phyloP scores from a whole-genome alignment of 2,888 invertebrate genomes.

The Ceriagrion tenellum region DNA sequence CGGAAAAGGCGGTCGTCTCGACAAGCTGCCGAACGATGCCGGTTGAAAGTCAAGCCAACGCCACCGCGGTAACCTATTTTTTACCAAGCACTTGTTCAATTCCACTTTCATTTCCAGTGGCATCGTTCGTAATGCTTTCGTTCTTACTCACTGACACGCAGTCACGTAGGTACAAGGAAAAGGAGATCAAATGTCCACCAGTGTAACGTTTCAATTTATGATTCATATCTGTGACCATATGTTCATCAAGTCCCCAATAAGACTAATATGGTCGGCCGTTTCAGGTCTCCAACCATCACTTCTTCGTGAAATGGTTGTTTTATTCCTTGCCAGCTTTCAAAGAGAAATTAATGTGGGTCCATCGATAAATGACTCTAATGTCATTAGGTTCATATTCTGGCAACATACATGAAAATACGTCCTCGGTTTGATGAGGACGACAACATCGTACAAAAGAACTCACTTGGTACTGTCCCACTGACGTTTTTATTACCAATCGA shows the following conservation, averaged over 20 bases:
- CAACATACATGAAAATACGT: no score
- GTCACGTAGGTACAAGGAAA: not conserved
- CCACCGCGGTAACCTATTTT: constrained; percentile 17
- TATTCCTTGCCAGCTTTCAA: not conserved
- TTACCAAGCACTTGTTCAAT: not conserved
- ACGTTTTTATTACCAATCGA: no score
- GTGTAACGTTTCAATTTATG: not conserved
- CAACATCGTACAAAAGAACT: no score
- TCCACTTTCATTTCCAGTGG: constrained; percentile 26
- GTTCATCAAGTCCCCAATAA: not conserved
- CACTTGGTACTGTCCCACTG: no score
- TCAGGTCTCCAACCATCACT: not conserved
- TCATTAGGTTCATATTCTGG: no score
- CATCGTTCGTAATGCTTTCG: not conserved
- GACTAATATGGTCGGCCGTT: not conserved
- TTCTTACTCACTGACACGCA: not conserved
- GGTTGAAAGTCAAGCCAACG: not conserved
- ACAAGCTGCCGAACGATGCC: not conserved
- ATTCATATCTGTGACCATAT: not conserved
- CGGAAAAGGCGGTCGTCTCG: not conserved
- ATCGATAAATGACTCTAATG: no score
- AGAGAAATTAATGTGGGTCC: no score
- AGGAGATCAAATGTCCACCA: not conserved
- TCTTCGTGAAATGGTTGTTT: not conserved
- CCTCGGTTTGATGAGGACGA: no score